Conservation (phyloP, 2,113 vertebrate species). For the Mormoops blainvillei region DNA sequence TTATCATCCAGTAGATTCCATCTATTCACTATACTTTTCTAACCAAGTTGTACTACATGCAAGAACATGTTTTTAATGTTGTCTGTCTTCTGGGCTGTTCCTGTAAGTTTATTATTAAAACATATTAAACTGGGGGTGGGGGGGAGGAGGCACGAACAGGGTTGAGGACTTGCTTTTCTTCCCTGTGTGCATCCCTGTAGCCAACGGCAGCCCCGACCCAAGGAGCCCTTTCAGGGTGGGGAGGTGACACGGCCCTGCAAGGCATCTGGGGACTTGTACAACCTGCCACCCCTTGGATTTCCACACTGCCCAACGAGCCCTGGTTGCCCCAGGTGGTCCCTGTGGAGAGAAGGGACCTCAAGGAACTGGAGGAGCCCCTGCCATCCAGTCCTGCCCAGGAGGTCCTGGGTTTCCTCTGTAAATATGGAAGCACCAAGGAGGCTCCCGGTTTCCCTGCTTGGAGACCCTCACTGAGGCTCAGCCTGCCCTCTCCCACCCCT, state of each 20-base stretch:
- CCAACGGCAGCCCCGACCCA: slow-evolving; percentile 84
- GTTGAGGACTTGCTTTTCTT: slow-evolving; percentile 84
- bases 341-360: background rate
- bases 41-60: too few species aligned
- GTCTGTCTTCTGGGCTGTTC: too few species aligned
- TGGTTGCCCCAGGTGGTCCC: background rate
- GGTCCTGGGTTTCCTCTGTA: slow-evolving; percentile 75
- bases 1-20: slow-evolving; percentile 77
- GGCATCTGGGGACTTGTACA: slow-evolving; percentile 37
- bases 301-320: slow-evolving; percentile 73
- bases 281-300: slow-evolving; percentile 85
- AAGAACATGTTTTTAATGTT: too few species aligned
- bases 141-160: slow-evolving; percentile 81
- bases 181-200: slow-evolving; percentile 81
- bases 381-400: slow-evolving; percentile 79
- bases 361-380: slow-evolving; percentile 58
- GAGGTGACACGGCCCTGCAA: slow-evolving; percentile 80
- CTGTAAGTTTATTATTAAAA: too few species aligned
- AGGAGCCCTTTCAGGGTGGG: slow-evolving; percentile 69
- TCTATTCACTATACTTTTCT: too few species aligned
- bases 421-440: slow-evolving; percentile 76
- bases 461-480: slow-evolving; percentile 79
- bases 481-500: slow-evolving; percentile 86
- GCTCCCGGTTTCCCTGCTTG: slow-evolving; percentile 43
- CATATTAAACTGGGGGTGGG: too few species aligned